A percentile compares a stretch with the other conserved stretches of the same genome.
These are phyloP conservation scores for Pandemis heparana DNA, from an alignment of 2,888 invertebrate genomes.

Conservation along the genomic window DNA sequence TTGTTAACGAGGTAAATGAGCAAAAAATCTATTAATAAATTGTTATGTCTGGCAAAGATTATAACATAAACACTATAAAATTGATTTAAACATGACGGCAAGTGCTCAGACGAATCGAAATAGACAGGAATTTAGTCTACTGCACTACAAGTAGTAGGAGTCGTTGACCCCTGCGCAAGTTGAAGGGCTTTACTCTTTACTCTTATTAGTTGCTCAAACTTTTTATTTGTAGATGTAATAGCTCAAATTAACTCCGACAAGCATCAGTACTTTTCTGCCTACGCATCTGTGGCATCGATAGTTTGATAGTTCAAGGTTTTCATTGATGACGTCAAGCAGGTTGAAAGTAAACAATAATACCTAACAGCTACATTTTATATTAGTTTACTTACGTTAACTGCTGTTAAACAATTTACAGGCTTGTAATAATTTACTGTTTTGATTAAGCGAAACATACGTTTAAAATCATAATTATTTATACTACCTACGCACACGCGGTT, in stretches of 20 bases:
- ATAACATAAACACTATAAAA: background rate
- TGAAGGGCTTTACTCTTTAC: constrained; percentile 3
- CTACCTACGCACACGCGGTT: too few species aligned
- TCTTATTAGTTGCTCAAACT: constrained; percentile 11
- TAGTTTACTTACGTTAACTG: constrained; percentile 1
- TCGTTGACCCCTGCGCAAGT: background rate
- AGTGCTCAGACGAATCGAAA: constrained; percentile 16
- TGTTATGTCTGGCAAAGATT: background rate
- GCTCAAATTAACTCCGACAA: constrained; percentile 6
- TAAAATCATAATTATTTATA: background rate
- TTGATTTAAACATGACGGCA: background rate
- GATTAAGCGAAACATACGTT: background rate
- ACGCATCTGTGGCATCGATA: constrained; percentile 4
- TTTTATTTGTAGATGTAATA: background rate
- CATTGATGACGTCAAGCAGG: constrained; percentile 13
- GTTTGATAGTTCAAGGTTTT: constrained; percentile 13
- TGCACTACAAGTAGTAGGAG: background rate
- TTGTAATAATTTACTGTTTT: background rate
- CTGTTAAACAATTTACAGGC: background rate
- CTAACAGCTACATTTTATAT: background rate
- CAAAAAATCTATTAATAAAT: background rate
- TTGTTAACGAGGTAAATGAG: background rate
- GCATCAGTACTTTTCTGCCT: background rate
- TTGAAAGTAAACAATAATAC: constrained; percentile 5
- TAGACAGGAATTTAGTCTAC: background rate